These are phyloP conservation scores for Trachelipus rathkii DNA, from an alignment of 1,140 invertebrate genomes.

Conservation along the genomic window DNA sequence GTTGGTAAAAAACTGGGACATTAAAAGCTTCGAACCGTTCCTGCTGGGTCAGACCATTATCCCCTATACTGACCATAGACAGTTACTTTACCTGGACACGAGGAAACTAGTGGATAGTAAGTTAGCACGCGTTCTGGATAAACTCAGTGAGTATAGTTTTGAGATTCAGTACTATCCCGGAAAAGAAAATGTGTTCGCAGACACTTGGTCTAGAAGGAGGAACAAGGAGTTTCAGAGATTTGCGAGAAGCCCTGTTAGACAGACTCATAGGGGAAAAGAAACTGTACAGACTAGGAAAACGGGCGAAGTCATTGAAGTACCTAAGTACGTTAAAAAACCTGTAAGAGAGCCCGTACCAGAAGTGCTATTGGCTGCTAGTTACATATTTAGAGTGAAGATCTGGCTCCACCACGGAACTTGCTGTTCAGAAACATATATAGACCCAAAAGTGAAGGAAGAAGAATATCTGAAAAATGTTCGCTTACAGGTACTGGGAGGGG, in stretches of 20 bases:
- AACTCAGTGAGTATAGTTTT: constrained; percentile 1
- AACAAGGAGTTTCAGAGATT: background rate
- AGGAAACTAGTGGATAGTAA: background rate
- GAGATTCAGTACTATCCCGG: constrained; percentile 2
- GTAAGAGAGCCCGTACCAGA: background rate
- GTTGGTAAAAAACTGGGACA: background rate
- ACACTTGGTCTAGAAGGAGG: background rate
- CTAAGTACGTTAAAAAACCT: background rate
- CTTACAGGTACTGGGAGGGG: too few species aligned
- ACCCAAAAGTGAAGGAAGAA: background rate
- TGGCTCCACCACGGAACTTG: background rate
- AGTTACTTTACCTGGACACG: background rate
- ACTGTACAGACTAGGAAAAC: background rate
- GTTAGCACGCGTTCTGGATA: background rate
- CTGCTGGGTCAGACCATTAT: background rate
- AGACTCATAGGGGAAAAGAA: background rate
- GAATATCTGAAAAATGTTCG: background rate
- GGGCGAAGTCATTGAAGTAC: background rate
- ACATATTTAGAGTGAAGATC: background rate
- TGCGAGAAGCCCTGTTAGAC: background rate
- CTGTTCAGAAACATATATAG: background rate
- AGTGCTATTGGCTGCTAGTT: background rate
- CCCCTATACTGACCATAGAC: constrained; percentile 9
- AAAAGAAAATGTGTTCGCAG: background rate
- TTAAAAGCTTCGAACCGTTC: constrained; percentile 17